Percentiles rank a stretch among this genome's conserved stretches.
These are phyloP conservation scores for Xenentodon cancila DNA, from an alignment of 2,797 vertebrate species.

Conservation along the genomic window DNA sequence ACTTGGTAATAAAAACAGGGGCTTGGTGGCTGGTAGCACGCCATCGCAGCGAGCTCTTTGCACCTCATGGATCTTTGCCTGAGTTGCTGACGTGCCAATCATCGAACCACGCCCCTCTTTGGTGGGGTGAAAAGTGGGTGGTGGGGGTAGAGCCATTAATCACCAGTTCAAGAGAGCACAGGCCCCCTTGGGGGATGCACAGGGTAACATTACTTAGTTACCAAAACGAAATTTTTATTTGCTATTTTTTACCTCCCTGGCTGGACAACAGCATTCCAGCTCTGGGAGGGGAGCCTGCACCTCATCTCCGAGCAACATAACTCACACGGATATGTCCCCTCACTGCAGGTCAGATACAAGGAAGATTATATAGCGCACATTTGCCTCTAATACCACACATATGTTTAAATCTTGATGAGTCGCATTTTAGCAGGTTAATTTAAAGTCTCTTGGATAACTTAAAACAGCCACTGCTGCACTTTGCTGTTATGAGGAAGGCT, in stretches of 20 bases:
- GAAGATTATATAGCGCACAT: background rate
- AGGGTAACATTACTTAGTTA: constrained; percentile 75
- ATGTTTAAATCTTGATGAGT: background rate
- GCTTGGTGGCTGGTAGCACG: constrained; percentile 59
- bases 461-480: background rate
- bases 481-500: too few relatives aligned
- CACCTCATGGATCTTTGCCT: constrained; percentile 44
- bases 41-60: constrained; percentile 45
- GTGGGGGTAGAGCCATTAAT: constrained; percentile 78
- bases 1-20: constrained; percentile 49
- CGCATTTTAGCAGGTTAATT: background rate
- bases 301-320: constrained; percentile 51
- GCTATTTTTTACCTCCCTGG: constrained; percentile 65
- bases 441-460: background rate
- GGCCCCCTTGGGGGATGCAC: constrained; percentile 55
- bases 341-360: constrained; percentile 39
- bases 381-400: background rate
- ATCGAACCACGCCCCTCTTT: constrained; percentile 58
- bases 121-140: constrained; percentile 65
- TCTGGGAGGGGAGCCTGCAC: constrained; percentile 75
- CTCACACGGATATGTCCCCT: constrained; percentile 31
- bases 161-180: constrained; percentile 81
- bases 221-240: constrained; percentile 72
- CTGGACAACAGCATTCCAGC: constrained; percentile 81
- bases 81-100: constrained; percentile 69